These are phyloP conservation scores for Zoanthus sociatus DNA, from an alignment of 92 coral and sea anemone genomes.

Conservation along the genomic window DNA sequence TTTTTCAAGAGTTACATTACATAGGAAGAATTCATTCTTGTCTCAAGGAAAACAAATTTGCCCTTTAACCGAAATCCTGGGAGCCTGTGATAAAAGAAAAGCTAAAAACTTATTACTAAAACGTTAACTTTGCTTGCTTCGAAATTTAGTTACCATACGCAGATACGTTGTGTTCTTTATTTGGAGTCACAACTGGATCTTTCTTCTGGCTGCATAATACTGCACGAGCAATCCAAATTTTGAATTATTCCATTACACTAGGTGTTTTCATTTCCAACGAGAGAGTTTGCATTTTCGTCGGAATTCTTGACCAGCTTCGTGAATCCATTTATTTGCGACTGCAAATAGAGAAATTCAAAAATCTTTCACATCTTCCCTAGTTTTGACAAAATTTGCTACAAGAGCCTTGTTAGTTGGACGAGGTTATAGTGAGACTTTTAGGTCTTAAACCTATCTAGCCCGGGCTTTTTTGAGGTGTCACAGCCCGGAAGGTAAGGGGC, in stretches of 20 bases:
- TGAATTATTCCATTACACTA: background rate
- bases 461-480: no score
- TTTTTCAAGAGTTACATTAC: no score
- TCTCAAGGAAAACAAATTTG: background rate
- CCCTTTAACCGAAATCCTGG: background rate
- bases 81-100: background rate
- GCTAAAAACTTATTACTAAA: background rate
- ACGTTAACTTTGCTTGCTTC: no score
- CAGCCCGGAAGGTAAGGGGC: no score
- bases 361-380: background rate
- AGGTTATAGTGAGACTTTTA: background rate
- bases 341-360: background rate
- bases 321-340: slow-evolving; percentile 50
- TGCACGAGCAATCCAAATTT: background rate
- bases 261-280: slow-evolving; percentile 18
- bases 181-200: no score
- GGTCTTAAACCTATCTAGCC: no score
- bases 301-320: slow-evolving; percentile 42
- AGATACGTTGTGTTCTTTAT: background rate
- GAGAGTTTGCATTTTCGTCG: slow-evolving; percentile 34
- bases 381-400: background rate
- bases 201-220: no score
- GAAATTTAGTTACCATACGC: background rate
- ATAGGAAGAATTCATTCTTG: background rate
- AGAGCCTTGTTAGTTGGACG: background rate